Evolutionary conservation across 2,113 vertebrate genomes (phyloP).

Genomic region (Lophochroa leadbeateri): DNA sequence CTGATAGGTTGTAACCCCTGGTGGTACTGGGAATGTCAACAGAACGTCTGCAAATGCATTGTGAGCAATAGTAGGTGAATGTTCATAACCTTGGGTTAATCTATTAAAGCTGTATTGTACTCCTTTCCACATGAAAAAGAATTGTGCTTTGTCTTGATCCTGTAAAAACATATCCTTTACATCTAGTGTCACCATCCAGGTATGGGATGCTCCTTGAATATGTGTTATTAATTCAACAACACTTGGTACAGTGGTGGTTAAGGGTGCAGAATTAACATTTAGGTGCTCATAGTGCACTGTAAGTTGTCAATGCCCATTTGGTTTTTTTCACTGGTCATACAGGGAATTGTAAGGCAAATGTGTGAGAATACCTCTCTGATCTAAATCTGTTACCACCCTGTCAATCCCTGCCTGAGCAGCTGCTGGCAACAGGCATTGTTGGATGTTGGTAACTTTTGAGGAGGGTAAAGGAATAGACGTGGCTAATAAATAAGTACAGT

Average conservation of each 20-base stretch:
- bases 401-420: background rate
- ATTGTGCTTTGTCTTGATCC: background rate
- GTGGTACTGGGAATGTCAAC: background rate
- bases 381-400: background rate
- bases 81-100: background rate
- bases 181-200: background rate
- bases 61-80: background rate
- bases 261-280: background rate
- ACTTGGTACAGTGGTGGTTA: background rate
- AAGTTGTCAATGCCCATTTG: background rate
- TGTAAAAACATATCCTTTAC: background rate
- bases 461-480: background rate
- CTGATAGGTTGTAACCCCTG: background rate
- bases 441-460: background rate
- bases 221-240: background rate
- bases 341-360: background rate
- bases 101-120: background rate
- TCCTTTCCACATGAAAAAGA: background rate
- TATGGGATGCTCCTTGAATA: background rate
- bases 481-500: background rate
- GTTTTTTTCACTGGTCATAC: background rate
- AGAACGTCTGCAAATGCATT: background rate
- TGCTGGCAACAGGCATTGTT: background rate
- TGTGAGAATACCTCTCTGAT: background rate
- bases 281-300: background rate